A percentile compares a stretch with the other conserved stretches of the same genome.
Conservation (phyloP, 1,140 invertebrate species). For the Megathymus violae region DNA sequence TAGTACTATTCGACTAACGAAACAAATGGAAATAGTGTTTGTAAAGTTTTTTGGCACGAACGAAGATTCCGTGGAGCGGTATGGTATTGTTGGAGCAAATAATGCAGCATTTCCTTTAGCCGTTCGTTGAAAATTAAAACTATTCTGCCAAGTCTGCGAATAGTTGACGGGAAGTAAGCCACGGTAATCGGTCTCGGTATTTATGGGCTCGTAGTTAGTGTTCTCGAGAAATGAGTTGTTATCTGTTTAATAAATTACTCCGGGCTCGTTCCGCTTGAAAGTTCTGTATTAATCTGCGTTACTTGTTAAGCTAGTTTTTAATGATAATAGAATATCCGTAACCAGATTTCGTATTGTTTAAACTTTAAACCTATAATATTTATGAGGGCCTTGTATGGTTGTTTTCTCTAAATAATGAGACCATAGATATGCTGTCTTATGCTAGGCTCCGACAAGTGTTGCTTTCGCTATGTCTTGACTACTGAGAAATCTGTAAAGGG, state of each 20-base stretch:
- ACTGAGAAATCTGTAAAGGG: too few relatives aligned
- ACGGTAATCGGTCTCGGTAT: slow-evolving; percentile 41
- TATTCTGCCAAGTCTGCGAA: slow-evolving; percentile 49
- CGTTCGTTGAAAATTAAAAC: slow-evolving; percentile 51
- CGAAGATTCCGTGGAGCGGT: slow-evolving; percentile 27
- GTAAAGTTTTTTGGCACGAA: slow-evolving; percentile 57
- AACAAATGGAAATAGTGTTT: slow-evolving; percentile 34
- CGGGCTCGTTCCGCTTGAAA: not conserved
- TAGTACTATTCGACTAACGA: slow-evolving; percentile 40
- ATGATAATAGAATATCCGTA: not conserved
- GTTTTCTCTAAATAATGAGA: too few relatives aligned
- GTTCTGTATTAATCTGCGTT: slow-evolving; percentile 4
- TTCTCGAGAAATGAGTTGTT: slow-evolving; percentile 15
- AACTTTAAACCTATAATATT: too few relatives aligned
- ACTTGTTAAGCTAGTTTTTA: not conserved
- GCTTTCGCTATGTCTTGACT: too few relatives aligned
- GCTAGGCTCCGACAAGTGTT: too few relatives aligned
- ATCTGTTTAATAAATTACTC: slow-evolving; percentile 21
- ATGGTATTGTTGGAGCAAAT: slow-evolving; percentile 48
- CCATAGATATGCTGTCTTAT: too few relatives aligned
- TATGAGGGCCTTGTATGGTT: too few relatives aligned
- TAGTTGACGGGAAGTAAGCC: slow-evolving; percentile 40
- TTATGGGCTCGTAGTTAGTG: slow-evolving; percentile 34
- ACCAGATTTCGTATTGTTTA: too few relatives aligned
- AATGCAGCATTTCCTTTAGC: slow-evolving; percentile 46